Percentiles rank a stretch among this genome's conserved stretches.
Evolutionary conservation across 2,888 invertebrate genomes (phyloP).

Genomic region (Dorcus parallelipipedus): DNA sequence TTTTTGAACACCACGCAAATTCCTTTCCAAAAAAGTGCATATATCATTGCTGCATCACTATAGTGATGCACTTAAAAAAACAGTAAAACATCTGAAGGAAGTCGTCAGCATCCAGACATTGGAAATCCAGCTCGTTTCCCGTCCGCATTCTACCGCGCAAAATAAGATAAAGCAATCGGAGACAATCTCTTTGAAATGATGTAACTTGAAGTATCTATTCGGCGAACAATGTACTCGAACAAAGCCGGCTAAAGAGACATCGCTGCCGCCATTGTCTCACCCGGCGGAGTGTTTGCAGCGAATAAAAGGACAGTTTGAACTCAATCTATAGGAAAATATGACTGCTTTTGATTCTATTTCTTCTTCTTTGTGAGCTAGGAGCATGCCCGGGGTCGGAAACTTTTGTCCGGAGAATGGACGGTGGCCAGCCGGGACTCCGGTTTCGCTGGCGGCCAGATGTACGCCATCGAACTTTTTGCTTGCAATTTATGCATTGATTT

Average conservation of each 20-base stretch:
- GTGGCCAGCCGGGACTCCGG: too few species aligned
- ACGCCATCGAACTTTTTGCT: too few species aligned
- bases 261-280: slow-evolving; percentile 45
- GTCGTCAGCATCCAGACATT: too few species aligned
- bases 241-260: slow-evolving; percentile 50
- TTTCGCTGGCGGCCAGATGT: too few species aligned
- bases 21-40: too few species aligned
- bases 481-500: too few species aligned
- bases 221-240: slow-evolving; percentile 43
- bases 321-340: slow-evolving; percentile 40
- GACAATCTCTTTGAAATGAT: slow-evolving; percentile 44
- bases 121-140: too few species aligned
- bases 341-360: slow-evolving; percentile 22
- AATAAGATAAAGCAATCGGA: slow-evolving; percentile 48
- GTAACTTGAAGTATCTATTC: slow-evolving; percentile 51
- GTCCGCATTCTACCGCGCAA: slow-evolving; percentile 7
- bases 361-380: slow-evolving; percentile 19
- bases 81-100: too few species aligned
- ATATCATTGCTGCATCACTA: too few species aligned
- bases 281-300: slow-evolving; percentile 43
- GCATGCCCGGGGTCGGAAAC: slow-evolving; percentile 16
- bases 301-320: slow-evolving; percentile 49
- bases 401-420: slow-evolving; percentile 5
- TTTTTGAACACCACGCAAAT: too few species aligned
- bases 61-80: too few species aligned